Evolutionary conservation across 2,113 vertebrate species (phyloP), one percentile per base, ranked within the genome.

Genomic region (Neopipo cinnamomea): DNA sequence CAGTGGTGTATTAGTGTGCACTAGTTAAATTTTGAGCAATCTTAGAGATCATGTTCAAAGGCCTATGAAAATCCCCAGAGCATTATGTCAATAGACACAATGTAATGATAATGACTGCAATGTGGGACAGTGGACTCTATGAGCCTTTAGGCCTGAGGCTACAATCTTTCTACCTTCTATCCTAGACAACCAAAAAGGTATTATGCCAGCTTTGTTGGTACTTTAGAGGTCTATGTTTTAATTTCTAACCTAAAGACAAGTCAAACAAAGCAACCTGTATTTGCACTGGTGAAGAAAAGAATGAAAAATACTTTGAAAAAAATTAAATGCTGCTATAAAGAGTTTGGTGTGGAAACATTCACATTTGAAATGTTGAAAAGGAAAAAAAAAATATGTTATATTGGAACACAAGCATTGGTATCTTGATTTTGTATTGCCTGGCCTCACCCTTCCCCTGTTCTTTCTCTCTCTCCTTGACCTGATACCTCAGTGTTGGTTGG

Each of bases 171-270:
- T 81, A n/a, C 85, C 87, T 97, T 96, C 89, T 95, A 55, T 95
- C 78, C 94, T 91, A 88, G 71, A 90, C 63, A 96, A 95, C 33
- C 68, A 87, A 94, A 97, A 82, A 96, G 21, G n/a, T 77, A 89
- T 96, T 95, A 90, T 94, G 68, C 83, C 90, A 95, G 53, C 12
- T 97, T 96, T 97, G 95, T 79, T 91, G 93, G 92, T 97, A 96
- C 96, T 97, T 97, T 91, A 80, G 62, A 91, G 37, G 41, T 93
- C 97, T 96, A 93, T 44, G 66, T 97, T 96, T 97, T 97, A 95
- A 96, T 97, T 97, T 92, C 75, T 88, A 91, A 71, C 65, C 93
- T 92, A 91, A 97, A 97, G 85, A 83, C 85, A 86, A 83, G 62
- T 82, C 73, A 91, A 58, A 58, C 50, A 91, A 37, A 85, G 73